Evolutionary conservation across 2,888 invertebrate species (phyloP).

Genomic region (Cabera pusaria): DNA sequence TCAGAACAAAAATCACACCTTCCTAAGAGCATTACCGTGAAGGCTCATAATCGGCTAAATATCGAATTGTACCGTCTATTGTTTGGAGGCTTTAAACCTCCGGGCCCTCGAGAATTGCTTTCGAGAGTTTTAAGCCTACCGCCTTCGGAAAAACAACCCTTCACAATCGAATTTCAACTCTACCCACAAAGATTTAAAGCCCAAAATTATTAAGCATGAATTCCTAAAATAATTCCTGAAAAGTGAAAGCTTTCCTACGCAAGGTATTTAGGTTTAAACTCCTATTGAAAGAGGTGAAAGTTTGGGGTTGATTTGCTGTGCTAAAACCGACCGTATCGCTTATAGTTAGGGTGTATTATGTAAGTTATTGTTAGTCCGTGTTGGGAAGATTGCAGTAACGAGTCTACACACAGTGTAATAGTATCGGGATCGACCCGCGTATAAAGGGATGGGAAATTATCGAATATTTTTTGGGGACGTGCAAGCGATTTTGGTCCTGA

Average conservation of each 20-base stretch:
- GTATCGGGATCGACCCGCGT: slow-evolving; percentile 76
- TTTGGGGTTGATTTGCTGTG: slow-evolving; percentile 52
- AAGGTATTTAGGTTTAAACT: slow-evolving; percentile 82
- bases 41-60: slow-evolving; percentile 81
- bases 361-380: slow-evolving; percentile 41
- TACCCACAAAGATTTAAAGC: slow-evolving; percentile 44
- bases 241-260: slow-evolving; percentile 81
- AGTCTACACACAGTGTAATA: slow-evolving; percentile 79
- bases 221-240: slow-evolving; percentile 75
- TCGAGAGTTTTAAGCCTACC: slow-evolving; percentile 79
- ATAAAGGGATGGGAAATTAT: slow-evolving; percentile 50
- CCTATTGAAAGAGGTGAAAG: slow-evolving; percentile 83
- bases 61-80: slow-evolving; percentile 80
- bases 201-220: slow-evolving; percentile 40
- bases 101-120: slow-evolving; percentile 74
- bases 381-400: slow-evolving; percentile 78
- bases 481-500: slow-evolving; percentile 46
- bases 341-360: slow-evolving; percentile 46
- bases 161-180: slow-evolving; percentile 43
- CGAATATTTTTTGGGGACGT: slow-evolving; percentile 35
- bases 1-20: slow-evolving; percentile 72
- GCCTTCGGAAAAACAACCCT: slow-evolving; percentile 65
- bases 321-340: slow-evolving; percentile 44
- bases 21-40: slow-evolving; percentile 75
- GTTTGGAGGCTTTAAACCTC: slow-evolving; percentile 72